A percentile compares a stretch with the other conserved stretches of the same genome.
Conservation (phyloP, 2,113 vertebrate species). For the Paracanthobrama guichenoti region DNA sequence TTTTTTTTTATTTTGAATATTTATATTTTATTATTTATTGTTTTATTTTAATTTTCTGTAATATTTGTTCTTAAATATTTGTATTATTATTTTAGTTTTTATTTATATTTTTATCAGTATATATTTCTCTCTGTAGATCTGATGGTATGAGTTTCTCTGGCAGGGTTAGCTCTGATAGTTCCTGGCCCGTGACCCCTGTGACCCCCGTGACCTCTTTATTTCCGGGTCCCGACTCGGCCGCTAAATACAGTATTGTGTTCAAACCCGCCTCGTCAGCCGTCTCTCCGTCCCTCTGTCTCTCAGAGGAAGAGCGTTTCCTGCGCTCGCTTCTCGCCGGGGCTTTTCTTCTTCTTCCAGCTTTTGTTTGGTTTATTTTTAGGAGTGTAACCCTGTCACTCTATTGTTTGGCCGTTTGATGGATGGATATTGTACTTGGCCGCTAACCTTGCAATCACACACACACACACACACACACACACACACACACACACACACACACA, state of each 20-base stretch:
- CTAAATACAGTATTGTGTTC: conserved; percentile 49
- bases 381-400: conserved; percentile 31
- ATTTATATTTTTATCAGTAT: background rate
- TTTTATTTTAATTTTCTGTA: background rate
- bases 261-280: background rate
- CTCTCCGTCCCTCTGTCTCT: no score
- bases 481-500: background rate
- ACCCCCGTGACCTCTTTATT: background rate
- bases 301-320: conserved; percentile 39
- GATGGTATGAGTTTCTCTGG: background rate
- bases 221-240: background rate
- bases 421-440: background rate
- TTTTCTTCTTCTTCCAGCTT: conserved; percentile 25
- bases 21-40: background rate
- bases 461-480: background rate
- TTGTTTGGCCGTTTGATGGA: conserved; percentile 40
- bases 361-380: conserved; percentile 44
- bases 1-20: no score
- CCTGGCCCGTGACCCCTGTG: no score
- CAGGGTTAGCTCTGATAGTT: no score
- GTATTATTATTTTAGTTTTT: background rate
- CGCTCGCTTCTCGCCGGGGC: background rate
- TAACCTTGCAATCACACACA: conserved; percentile 6
- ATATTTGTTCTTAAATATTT: background rate
- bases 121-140: background rate